Percentiles rank a stretch among this genome's conserved stretches.
Conservation (phyloP, 2,888 invertebrate species). For the Entomobrya multifasciata region DNA sequence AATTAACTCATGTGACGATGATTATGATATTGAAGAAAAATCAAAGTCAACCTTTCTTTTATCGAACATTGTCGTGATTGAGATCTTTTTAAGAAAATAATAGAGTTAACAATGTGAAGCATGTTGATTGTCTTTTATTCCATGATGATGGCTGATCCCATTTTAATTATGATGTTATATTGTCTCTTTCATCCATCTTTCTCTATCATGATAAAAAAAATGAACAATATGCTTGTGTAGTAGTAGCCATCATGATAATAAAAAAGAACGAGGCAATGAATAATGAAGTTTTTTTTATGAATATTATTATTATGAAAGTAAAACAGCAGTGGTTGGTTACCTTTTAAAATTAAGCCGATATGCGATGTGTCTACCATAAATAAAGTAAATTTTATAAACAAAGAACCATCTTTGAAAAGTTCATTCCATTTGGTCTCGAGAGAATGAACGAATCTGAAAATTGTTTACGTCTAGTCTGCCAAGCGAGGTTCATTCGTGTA, state of each 20-base stretch:
- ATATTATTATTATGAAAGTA: neutral
- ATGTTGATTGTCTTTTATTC: slow-evolving; percentile 41
- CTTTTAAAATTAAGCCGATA: neutral
- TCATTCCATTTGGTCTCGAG: slow-evolving; percentile 30
- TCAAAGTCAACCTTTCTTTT: neutral
- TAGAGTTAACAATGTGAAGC: neutral
- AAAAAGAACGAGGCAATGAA: slow-evolving; percentile 17
- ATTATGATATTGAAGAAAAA: slow-evolving; percentile 7
- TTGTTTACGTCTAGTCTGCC: too few species aligned
- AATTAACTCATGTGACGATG: slow-evolving; percentile 24
- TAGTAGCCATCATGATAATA: neutral
- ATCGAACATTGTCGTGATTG: slow-evolving; percentile 48
- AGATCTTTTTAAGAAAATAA: slow-evolving; percentile 47
- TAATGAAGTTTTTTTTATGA: slow-evolving; percentile 45
- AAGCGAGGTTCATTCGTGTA: too few species aligned
- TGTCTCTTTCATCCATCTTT: slow-evolving; percentile 50
- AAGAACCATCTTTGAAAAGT: neutral
- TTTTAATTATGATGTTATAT: slow-evolving; percentile 71
- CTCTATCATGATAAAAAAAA: slow-evolving; percentile 34
- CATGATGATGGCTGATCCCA: slow-evolving; percentile 59
- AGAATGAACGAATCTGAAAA: neutral
- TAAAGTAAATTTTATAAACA: neutral
- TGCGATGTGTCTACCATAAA: neutral
- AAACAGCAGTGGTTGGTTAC: slow-evolving; percentile 13
- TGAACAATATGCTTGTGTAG: slow-evolving; percentile 34